A percentile compares a stretch with the other conserved stretches of the same genome.
These are phyloP conservation scores for Spisula subtruncata DNA, from an alignment of 2,888 invertebrate species.

Conservation along the genomic window DNA sequence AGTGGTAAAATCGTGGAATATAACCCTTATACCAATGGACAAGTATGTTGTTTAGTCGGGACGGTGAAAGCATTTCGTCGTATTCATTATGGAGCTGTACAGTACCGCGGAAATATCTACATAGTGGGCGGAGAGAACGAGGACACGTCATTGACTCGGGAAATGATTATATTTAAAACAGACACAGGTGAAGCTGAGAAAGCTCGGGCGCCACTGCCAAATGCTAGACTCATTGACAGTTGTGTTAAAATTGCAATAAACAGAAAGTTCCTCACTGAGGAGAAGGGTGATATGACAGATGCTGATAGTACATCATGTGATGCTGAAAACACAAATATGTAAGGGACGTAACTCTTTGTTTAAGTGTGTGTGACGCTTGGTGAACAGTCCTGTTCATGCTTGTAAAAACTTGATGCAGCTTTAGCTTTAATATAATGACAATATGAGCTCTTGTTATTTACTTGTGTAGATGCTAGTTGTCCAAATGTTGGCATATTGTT, in stretches of 20 bases:
- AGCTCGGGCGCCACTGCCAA: constrained; percentile 78
- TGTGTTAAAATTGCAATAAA: constrained; percentile 82
- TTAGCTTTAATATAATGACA: too few relatives aligned
- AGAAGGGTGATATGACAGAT: constrained; percentile 52
- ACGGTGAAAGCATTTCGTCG: constrained; percentile 81
- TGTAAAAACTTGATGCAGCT: too few relatives aligned
- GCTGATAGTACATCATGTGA: neutral
- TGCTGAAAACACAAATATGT: constrained; percentile 3
- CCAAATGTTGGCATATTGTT: too few relatives aligned
- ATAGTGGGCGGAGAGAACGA: constrained; percentile 81
- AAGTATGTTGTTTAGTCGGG: constrained; percentile 75
- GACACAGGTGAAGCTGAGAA: constrained; percentile 77
- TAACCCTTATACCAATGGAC: constrained; percentile 66
- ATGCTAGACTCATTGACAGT: constrained; percentile 82
- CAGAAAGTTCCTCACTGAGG: constrained; percentile 76
- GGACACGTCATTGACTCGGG: constrained; percentile 78
- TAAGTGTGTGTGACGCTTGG: neutral
- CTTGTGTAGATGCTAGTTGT: too few relatives aligned
- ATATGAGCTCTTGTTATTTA: too few relatives aligned
- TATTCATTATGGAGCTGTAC: constrained; percentile 82
- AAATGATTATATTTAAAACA: constrained; percentile 80
- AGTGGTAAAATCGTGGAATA: constrained; percentile 82
- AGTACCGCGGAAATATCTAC: constrained; percentile 79
- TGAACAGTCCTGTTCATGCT: neutral
- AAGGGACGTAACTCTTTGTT: neutral